Conservation (phyloP, 2,888 invertebrate species). For the Xylota sylvarum region DNA sequence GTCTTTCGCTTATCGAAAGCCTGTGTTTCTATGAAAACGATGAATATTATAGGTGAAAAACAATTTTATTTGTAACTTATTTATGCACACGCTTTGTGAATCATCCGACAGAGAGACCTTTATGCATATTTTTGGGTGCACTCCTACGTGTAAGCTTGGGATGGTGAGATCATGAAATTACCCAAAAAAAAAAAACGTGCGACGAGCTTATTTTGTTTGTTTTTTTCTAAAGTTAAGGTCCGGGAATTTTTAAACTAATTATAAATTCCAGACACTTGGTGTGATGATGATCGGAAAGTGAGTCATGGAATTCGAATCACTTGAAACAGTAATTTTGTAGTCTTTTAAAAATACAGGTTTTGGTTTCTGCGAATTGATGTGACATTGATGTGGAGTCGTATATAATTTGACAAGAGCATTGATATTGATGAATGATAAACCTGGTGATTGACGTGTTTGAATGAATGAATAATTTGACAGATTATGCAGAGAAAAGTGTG, state of each 20-base stretch:
- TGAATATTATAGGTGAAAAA: not conserved
- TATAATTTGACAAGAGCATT: constrained; percentile 3
- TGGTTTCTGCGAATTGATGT: constrained; percentile 20
- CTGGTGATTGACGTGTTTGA: constrained; percentile 15
- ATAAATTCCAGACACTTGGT: constrained; percentile 37
- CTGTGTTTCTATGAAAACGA: constrained; percentile 18
- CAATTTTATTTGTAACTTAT: constrained; percentile 10
- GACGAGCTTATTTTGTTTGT: not conserved
- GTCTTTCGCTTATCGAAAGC: constrained; percentile 25
- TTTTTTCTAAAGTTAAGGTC: not conserved
- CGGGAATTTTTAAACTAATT: constrained; percentile 20
- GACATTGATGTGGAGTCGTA: constrained; percentile 10
- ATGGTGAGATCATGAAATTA: constrained; percentile 49
- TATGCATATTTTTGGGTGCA: constrained; percentile 48
- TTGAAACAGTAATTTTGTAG: not conserved
- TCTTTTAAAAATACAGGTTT: constrained; percentile 3
- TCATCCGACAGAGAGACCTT: constrained; percentile 22
- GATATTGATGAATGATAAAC: constrained; percentile 6
- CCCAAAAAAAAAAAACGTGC: not conserved
- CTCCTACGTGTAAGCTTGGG: constrained; percentile 53
- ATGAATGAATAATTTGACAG: constrained; percentile 15
- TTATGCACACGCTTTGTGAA: constrained; percentile 35
- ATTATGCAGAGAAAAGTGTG: not conserved
- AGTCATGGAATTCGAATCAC: constrained; percentile 37
- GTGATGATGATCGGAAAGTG: constrained; percentile 2